These are phyloP conservation scores for Biston betularia DNA, from an alignment of 2,888 invertebrate species.

Conservation along the genomic window DNA sequence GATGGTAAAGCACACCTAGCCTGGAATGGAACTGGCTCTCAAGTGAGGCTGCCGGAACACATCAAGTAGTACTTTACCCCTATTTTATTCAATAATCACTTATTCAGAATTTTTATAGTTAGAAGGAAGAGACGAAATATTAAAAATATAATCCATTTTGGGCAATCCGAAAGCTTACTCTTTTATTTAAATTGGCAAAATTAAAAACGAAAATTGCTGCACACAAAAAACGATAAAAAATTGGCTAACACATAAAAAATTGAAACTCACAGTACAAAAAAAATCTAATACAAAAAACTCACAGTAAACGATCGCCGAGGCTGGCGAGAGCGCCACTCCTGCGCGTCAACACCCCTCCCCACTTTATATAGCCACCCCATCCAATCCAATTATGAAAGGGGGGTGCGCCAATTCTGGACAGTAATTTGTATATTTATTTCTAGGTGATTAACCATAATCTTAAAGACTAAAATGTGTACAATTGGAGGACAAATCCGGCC, in stretches of 20 bases:
- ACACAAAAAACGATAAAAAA: background rate
- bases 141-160: no score
- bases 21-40: no score
- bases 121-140: no score
- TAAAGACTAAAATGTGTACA: slow-evolving; percentile 31
- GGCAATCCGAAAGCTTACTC: no score
- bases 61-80: no score
- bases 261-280: background rate
- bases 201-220: background rate
- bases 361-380: slow-evolving; percentile 64
- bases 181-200: background rate
- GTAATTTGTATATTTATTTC: slow-evolving; percentile 52
- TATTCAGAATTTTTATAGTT: no score
- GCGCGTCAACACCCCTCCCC: slow-evolving; percentile 54
- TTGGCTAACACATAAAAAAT: background rate
- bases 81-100: no score
- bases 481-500: background rate
- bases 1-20: no score
- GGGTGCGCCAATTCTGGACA: slow-evolving; percentile 53
- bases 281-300: slow-evolving; percentile 53
- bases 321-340: slow-evolving; percentile 73
- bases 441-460: slow-evolving; percentile 41
- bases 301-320: slow-evolving; percentile 67
- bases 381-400: slow-evolving; percentile 64
- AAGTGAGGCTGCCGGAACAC: no score